Evolutionary conservation across 2,113 vertebrate species (phyloP), one percentile per base, ranked within the genome.

Genomic region (Cololabis saira): DNA sequence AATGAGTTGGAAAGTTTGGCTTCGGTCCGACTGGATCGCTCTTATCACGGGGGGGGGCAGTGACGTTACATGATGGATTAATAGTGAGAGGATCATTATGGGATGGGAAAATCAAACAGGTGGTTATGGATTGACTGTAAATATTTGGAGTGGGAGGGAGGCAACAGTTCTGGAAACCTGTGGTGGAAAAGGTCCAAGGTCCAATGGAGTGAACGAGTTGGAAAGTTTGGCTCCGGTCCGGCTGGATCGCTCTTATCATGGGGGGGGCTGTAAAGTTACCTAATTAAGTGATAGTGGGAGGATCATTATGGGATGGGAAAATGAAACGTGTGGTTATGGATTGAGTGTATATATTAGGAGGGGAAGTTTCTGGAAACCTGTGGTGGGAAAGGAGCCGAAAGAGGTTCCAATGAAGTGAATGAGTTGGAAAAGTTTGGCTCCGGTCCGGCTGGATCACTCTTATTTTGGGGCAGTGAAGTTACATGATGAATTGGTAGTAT

Each of bases 31-130:
- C 15, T 68, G n/a, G n/a, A n/a, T n/a, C n/a, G n/a, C n/a, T n/a
- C n/a, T n/a, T n/a, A n/a, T n/a, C 1, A 27, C 4, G 59, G 69
- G 42, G 57, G 14, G n/a, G n/a, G n/a, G n/a, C 13, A 54, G 60
- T 30, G 18, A 69, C 67, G 81, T 87, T 82, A n/a, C 21, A 88
- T 64, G 80, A 86, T 24, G 51, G 72, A 78, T 59, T 60, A 77
- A 82, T 78, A 27, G 70, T 0, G 27, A 61, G 68, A 0, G 17
- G 24, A 42, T 41, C 19, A 27, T 71, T 68, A 13, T 81, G 64
- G 10, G 49, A 53, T 21, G 62, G 41, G 51, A 51, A 61, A 72
- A 78, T 72, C 17, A 74, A 76, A 61, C 17, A 16, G 12, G 61
- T 66, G 76, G 50, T 54, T 44, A 30, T 54, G 53, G 73, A 40